These are phyloP conservation scores for Epizoanthus illoricatus DNA, from an alignment of 92 coral and sea anemone species.

Conservation along the genomic window DNA sequence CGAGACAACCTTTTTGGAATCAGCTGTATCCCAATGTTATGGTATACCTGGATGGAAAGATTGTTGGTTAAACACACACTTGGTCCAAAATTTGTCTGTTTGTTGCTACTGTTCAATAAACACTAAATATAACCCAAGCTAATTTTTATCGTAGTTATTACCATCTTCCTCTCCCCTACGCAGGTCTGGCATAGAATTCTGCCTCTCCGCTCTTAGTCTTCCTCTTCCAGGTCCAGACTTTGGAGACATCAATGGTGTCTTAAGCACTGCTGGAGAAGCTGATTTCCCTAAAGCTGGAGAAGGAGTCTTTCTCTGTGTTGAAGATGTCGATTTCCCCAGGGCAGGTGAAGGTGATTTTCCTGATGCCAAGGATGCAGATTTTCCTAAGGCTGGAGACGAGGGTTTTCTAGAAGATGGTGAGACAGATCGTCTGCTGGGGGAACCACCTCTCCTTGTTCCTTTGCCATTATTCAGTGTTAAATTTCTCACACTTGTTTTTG, in stretches of 20 bases:
- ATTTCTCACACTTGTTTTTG: constrained; percentile 48
- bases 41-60: too few relatives aligned
- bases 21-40: too few relatives aligned
- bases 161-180: constrained; percentile 80
- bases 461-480: constrained; percentile 62
- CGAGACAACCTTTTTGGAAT: too few relatives aligned
- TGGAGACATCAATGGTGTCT: constrained; percentile 21
- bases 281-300: constrained; percentile 39
- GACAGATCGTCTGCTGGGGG: constrained; percentile 55
- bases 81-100: too few relatives aligned
- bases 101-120: too few relatives aligned
- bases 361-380: constrained; percentile 15
- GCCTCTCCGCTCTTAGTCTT: constrained; percentile 78
- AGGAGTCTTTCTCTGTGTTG: constrained; percentile 24
- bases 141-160: not conserved
- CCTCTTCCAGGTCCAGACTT: constrained; percentile 57
- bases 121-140: not conserved
- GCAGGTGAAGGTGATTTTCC: constrained; percentile 39
- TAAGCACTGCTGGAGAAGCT: constrained; percentile 6
- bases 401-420: constrained; percentile 58
- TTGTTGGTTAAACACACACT: too few relatives aligned
- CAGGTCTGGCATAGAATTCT: constrained; percentile 66
- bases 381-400: constrained; percentile 29
- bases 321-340: constrained; percentile 21
- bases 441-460: constrained; percentile 55